Evolutionary conservation across 1,140 invertebrate species (phyloP).

Genomic region (Pachypsylla venusta): DNA sequence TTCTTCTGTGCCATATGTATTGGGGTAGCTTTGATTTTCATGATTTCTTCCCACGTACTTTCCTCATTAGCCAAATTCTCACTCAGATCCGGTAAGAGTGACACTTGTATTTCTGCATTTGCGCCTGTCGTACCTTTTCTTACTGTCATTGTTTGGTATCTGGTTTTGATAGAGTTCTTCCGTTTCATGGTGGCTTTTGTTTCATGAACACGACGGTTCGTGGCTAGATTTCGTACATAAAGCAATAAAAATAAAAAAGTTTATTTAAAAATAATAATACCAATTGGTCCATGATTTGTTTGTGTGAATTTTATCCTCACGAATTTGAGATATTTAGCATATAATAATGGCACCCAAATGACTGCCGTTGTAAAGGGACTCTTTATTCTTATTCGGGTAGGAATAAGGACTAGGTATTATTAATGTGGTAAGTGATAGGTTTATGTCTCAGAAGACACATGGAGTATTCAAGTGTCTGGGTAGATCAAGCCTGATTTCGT

Average conservation of each 20-base stretch:
- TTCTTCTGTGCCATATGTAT: slow-evolving; percentile 65
- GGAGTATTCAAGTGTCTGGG: too few species aligned
- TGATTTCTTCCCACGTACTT: slow-evolving; percentile 69
- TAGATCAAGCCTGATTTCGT: too few species aligned
- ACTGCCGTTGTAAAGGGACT: too few species aligned
- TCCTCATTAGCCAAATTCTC: slow-evolving; percentile 68
- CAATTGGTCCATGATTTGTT: too few species aligned
- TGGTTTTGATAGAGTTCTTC: slow-evolving; percentile 38
- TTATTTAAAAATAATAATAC: background rate
- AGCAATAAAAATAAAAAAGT: slow-evolving; percentile 14
- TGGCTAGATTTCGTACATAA: slow-evolving; percentile 29
- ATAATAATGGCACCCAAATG: too few species aligned
- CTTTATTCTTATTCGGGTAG: too few species aligned
- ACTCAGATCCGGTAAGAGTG: slow-evolving; percentile 58
- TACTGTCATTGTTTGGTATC: slow-evolving; percentile 22
- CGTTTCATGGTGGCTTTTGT: slow-evolving; percentile 40
- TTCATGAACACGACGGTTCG: slow-evolving; percentile 32
- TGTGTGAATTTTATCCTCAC: too few species aligned
- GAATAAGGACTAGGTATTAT: too few species aligned
- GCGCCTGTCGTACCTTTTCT: slow-evolving; percentile 22
- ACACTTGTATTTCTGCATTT: slow-evolving; percentile 51
- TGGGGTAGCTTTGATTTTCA: slow-evolving; percentile 67
- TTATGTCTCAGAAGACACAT: too few species aligned
- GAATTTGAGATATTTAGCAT: too few species aligned
- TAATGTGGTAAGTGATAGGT: too few species aligned